Evolutionary conservation across 2,113 vertebrate species (phyloP), one percentile per base, ranked within the genome.

Genomic region (Platichthys flesus): DNA sequence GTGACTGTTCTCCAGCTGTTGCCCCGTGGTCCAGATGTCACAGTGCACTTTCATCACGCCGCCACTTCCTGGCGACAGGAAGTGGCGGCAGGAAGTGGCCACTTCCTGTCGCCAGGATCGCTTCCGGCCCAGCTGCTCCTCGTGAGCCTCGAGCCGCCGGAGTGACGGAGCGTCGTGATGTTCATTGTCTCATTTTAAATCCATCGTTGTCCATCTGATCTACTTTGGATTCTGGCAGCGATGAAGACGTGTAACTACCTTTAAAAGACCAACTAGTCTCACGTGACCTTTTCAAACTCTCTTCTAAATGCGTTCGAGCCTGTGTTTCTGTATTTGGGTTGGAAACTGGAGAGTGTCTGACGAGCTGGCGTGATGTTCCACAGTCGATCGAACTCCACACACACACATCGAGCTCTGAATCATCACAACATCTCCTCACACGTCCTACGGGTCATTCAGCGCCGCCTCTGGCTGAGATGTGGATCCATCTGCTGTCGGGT

Each of bases 11-110:
- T 52, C 79, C 69, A 16, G 67, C 67, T 78, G 74, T 47, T 61
- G 52, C 69, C 21, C 60, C 60, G 2, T 5, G 2, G 47, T 69
- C 71, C 85, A 87, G 75, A 79, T 76, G 79, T 70, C 57, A 63
- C 51, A 82, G 18, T 67, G 12, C 10, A 21, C 59, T 73, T 79
- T 67, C 16, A 71, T 79, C 60, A 24, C 66, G 20, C 20, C 23
- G n/a, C 37, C 63, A 45, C 23, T 40, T 35, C 62, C 54, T 54
- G 54, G 64, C 71, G 54, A 40, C 59, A 55, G 61, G 13, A 75
- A n/a, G n/a, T n/a, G n/a, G n/a, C n/a, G n/a, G n/a, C n/a, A n/a
- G n/a, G n/a, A n/a, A n/a, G n/a, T n/a, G n/a, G n/a, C n/a, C n/a
- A n/a, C n/a, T n/a, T n/a, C n/a, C n/a, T 54, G 54, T 67, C 71